phyloP scores from a whole-genome alignment of 2,888 invertebrate genomes.

The Uropetala carovei region DNA sequence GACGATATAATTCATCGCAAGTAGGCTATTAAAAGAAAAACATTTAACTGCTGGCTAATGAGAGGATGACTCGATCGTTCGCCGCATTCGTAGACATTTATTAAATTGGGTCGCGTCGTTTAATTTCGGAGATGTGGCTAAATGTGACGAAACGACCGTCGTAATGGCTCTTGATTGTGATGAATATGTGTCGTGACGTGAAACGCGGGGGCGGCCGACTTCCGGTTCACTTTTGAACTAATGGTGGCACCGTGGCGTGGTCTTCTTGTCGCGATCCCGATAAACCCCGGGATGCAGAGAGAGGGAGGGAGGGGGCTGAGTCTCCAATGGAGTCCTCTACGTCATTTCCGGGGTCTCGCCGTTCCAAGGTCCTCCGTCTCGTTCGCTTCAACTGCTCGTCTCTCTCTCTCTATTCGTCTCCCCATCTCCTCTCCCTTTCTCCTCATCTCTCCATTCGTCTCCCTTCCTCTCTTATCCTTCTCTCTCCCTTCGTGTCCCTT shows the following conservation, averaged over 20 bases:
- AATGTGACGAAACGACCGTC: not conserved
- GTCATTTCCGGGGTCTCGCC: conserved; percentile 48
- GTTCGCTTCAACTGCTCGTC: not conserved
- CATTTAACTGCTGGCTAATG: too few species aligned
- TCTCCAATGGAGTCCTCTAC: conserved; percentile 20
- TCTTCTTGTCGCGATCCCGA: not conserved
- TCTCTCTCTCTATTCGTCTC: not conserved
- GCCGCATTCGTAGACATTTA: not conserved
- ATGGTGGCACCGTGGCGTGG: not conserved
- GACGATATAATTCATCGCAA: too few species aligned
- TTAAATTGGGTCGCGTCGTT: not conserved
- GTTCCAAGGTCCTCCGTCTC: not conserved
- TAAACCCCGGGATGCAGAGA: not conserved
- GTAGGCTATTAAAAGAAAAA: too few species aligned
- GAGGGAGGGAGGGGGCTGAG: not conserved
- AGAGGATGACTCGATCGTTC: too few species aligned
- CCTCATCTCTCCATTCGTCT: not conserved
- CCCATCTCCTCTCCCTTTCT: not conserved
- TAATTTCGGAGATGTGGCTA: not conserved
- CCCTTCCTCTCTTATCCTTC: too few species aligned
- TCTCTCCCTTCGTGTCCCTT: too few species aligned
- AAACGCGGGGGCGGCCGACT: not conserved
- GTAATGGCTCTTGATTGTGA: not conserved
- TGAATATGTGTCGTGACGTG: not conserved
- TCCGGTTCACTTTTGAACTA: not conserved